Evolutionary conservation across 2,113 vertebrate genomes (phyloP), one percentile per base, ranked within the genome.

Genomic region (Heliornis fulica): DNA sequence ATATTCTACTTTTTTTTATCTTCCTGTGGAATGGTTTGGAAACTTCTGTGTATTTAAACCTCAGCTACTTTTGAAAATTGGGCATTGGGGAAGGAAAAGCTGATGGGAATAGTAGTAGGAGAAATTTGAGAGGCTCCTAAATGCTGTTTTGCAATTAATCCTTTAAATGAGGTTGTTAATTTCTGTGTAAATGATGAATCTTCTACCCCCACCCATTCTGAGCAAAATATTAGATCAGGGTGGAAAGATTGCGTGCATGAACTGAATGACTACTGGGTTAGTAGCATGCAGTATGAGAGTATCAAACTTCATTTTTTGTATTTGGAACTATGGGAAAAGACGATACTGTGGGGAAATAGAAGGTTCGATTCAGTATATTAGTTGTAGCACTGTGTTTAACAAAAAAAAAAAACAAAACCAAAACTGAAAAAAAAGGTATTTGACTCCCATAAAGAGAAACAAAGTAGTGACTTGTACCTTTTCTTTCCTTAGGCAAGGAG

Each of bases 401-500:
- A n/a, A n/a, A n/a, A n/a, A n/a, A n/a, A n/a, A n/a, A n/a, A n/a
- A n/a, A n/a, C n/a, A n/a, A n/a, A n/a, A n/a, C n/a, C n/a, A n/a
- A n/a, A n/a, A n/a, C n/a, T n/a, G n/a, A n/a, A n/a, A n/a, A 74
- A 59, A 79, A 65, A 66, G 25, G 0, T 56, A 23, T 51, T 82
- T 66, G 51, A 91, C n/a, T 86, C 28, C 9, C 7, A 12, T 83
- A 43, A 69, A 87, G 77, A 83, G n/a, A 41, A 76, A 31, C 31
- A 17, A 19, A 60, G 15, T 7, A 13, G 9, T 91, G 53, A 66
- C 77, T 70, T 57, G 53, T 53, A 50, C 54, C 9, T 84, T 92
- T 86, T 61, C 31, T 90, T 94, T 81, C 40, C 57, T 69, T 86
- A 99, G 99, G 95, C 99, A 99, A 97, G 99, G 99, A 88, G 98